Base-by-base conservation (phyloP, 35 echinoderm and acorn worm genomes). In the Strongylocentrotus purpuratus region DNA sequence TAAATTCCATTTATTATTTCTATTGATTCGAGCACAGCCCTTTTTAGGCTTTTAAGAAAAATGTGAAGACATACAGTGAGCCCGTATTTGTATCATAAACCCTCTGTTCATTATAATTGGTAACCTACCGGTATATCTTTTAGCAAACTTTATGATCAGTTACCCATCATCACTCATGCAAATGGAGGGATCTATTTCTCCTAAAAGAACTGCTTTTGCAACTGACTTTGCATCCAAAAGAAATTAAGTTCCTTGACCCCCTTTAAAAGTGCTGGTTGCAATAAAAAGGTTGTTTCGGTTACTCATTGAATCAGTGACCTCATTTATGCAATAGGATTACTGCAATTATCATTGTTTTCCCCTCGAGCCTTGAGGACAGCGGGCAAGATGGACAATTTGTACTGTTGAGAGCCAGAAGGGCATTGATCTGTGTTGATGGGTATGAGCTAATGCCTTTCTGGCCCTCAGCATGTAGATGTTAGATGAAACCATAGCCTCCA, bases 291-390 rank as follows among this genome's bases (percentile, higher is more conserved):
- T 78, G 65, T 78, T 71, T 78, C 20, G 65, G 25, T 78, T 78
- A 78, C 20, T 28, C 65, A 78, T 78, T 78, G 4, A 78, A 78
- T 78, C 65, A 28, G 28, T 78, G 65, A 78, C 65, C 65, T 78
- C 65, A 78, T 78, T 78, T 78, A 78, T 78, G 65, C 20, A 78
- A 28, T 78, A 78, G 65, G 65, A 78, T 78, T 78, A n/a, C 65
- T 18, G 6, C 65, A 78, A 78, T 78, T 28, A 78, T 78, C 20
- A n/a, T 22, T 28, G 28, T 78, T 78, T 28, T 28, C 20, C 22
- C 65, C 28, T 55, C 50, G 48, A 52, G 12, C 22, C 61, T 25
- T 2, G 28, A 78, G 65, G 65, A 78, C 65, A 78, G 52, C 5
- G 6, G 61, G 61, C 52, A 70, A 70, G 25, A 28, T 70, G 2